Evolutionary conservation across 2,113 vertebrate species (phyloP), one percentile per base, ranked within the genome.

Genomic region (Jaculus jaculus): DNA sequence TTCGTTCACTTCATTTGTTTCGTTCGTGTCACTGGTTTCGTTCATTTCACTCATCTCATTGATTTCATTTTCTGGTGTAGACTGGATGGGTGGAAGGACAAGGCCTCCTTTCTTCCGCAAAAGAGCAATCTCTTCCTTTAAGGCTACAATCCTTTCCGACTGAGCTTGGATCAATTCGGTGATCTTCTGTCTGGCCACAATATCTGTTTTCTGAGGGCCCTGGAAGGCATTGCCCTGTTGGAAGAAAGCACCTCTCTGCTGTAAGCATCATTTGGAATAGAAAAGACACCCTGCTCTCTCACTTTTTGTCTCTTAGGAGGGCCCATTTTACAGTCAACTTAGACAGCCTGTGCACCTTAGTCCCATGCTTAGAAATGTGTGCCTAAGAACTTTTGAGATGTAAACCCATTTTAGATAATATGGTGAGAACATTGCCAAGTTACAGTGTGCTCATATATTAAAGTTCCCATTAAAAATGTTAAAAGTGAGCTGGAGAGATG

Each of bases 191-290:
- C 79, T 97, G n/a, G 98, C 98, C 75, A 98, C 94, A 47, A 94
- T 66, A 6, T 98, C 98, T 17, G 34, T 90, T 85, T 32, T 96
- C 73, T 61, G 96, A 24, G 82, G 89, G 17, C 97, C 96, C 96
- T 98, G 98, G 94, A 99, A 98, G 96, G 98, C 98, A 66, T 73
- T 60, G 16, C 97, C 98, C 99, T 99, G 93, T 72, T 89, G 73
- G n/a, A 34, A 87, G 30, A 89, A 80, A 96, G 86, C 83, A 79
- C 4, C 26, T 16, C 13, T 30, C 75, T 21, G 47, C 75, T 58
- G 93, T 95, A 96, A 87, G 68, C 58, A 73, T 73, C 42, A 15
- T 65, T 54, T 89, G 69, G n/a, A 37, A 61, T 54, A 42, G 74
- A 65, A 84, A 77, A 80, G 72, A 2, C 17, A 15, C 47, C 63